phyloP scores from a whole-genome alignment of 1,140 invertebrate genomes.

The Bactericera cockerelli region DNA sequence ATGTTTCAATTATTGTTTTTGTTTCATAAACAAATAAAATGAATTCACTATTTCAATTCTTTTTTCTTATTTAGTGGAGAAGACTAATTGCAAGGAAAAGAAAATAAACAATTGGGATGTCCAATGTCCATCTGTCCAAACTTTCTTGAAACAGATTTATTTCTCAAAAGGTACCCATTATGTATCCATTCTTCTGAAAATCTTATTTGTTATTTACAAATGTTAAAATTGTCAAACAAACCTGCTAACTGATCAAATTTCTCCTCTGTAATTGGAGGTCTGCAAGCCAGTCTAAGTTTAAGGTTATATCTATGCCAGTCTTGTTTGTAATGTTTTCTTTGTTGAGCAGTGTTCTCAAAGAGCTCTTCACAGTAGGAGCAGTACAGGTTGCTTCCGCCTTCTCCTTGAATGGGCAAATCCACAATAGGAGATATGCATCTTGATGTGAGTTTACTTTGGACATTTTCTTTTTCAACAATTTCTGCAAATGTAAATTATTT shows the following conservation, averaged over 20 bases:
- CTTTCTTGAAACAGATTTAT: too few species aligned
- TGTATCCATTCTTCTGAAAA: too few species aligned
- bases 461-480: neutral
- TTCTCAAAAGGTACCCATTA: too few species aligned
- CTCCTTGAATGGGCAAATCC: neutral
- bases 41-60: too few species aligned
- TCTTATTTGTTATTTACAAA: too few species aligned
- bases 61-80: too few species aligned
- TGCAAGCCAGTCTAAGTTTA: slow-evolving; percentile 75
- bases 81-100: too few species aligned
- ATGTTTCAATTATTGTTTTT: too few species aligned
- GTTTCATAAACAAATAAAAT: too few species aligned
- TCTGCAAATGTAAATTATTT: neutral
- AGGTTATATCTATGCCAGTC: slow-evolving; percentile 96
- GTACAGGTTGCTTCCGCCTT: neutral
- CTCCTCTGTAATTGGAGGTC: slow-evolving; percentile 66
- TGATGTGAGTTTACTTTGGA: neutral
- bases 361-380: slow-evolving; percentile 5
- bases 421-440: neutral
- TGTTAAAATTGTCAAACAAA: too few species aligned
- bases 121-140: too few species aligned
- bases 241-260: slow-evolving; percentile 48
- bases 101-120: too few species aligned
- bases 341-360: slow-evolving; percentile 12
- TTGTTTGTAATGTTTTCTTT: slow-evolving; percentile 64